Evolutionary conservation across 2,888 invertebrate genomes (phyloP), one percentile per base, ranked within the genome.

Genomic region (Lathronympha strigana): DNA sequence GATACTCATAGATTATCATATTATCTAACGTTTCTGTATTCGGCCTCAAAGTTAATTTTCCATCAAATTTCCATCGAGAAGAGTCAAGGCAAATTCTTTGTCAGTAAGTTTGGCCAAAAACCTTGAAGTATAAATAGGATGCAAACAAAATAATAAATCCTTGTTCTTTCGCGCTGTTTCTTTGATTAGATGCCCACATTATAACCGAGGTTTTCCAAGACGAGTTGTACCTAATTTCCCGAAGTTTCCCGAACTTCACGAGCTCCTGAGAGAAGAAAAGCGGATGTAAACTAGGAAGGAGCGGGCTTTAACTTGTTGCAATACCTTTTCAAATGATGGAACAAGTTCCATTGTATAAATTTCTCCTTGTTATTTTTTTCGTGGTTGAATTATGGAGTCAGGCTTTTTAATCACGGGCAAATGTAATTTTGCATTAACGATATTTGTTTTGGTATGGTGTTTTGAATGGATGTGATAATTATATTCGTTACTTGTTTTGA

Each of bases 261-360:
- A 66, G 60, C 58, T 60, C 66, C 47, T 40, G 17, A 38, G 55
- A 49, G 66, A 57, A 49, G 40, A 43, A 57, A 53, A 15, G 45
- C 60, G 45, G 38, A 64, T n/a, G 54, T 61, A 54, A 66, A 66
- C 66, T 66, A 54, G 40, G 49, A 61, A 38, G 36, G 43, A 45
- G 62, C 54, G 31, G 66, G 47, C 54, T 66, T 54, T 66, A 66
- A 66, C 66, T 66, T 66, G 66, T 66, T 66, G 66, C 66, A 61
- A 40, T 66, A 61, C 66, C 66, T 61, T 66, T 66, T 61, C 61
- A 60, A 66, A 54, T 61, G 66, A 66, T 66, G 60, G 31, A 66
- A 66, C 61, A 66, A 66, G 60, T 66, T 66, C 54, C 66, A 66
- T 66, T 66, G 66, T 66, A 54, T 28, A 58, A 43, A 51, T 58